Base-by-base conservation (phyloP, 2,888 invertebrate species). In the Cerastis rubricosa region DNA sequence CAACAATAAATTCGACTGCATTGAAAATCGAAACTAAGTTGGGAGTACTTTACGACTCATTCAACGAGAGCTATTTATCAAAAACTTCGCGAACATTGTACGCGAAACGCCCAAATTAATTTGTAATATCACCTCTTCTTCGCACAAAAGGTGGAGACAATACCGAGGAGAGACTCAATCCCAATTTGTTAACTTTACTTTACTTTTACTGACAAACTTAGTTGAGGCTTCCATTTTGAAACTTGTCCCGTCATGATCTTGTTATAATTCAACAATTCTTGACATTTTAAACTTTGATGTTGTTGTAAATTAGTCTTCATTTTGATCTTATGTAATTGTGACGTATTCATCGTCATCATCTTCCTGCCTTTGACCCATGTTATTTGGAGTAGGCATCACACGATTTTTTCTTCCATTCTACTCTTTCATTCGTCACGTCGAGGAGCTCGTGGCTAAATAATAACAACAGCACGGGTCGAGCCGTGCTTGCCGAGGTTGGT, bases 51-150 rank as follows among this genome's bases (percentile, higher is more conserved):
- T 43, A 63, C 22, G n/a, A 76, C 25, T 80, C 61, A 76, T 70
- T 84, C 67, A 74, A 64, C 25, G 25, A 63, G 59, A 51, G 78
- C 78, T 80, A 87, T 87, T 86, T 81, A 88, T 88, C 88, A 84
- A 35, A 84, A 87, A 88, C 78, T 87, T 87, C 35, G 47, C 71
- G 80, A 78, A 86, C 71, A 83, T 68, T 78, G 85, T 78, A 76
- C 73, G 64, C 65, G 67, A 77, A 69, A 70, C 59, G 80, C 47
- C 61, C 71, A 85, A 88, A 87, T 88, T 88, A 85, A 87, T 88
- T 87, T 83, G 74, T 84, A 73, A 87, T 76, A 80, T 81, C 76
- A 85, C 80, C 77, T 81, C 71, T 71, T 79, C 57, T 59, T 57
- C 35, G 71, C 51, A 78, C 78, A 83, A 87, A 87, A 81, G 87